Evolutionary conservation across 1,140 invertebrate genomes (phyloP).

Genomic region (Meloidogyne hapla): DNA sequence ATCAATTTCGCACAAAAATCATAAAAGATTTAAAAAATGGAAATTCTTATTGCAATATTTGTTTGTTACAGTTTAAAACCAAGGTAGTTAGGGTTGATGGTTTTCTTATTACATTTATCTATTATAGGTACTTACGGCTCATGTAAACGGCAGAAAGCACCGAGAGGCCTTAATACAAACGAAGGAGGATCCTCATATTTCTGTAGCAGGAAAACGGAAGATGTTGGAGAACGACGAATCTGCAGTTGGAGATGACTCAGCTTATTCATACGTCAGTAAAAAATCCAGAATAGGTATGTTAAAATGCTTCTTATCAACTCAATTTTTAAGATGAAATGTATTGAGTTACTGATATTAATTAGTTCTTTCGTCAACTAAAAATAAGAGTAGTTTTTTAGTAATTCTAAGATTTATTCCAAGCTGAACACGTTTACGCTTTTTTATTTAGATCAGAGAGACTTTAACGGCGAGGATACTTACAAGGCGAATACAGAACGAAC

Average conservation of each 20-base stretch:
- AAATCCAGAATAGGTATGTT: neutral
- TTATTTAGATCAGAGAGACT: slow-evolving; percentile 11
- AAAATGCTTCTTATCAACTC: neutral
- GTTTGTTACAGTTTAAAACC: slow-evolving; percentile 31
- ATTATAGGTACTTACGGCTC: slow-evolving; percentile 25
- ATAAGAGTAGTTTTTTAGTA: slow-evolving; percentile 19
- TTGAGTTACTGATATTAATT: too few relatives aligned
- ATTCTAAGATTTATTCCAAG: slow-evolving; percentile 11
- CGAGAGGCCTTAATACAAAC: slow-evolving; percentile 27
- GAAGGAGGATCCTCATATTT: slow-evolving; percentile 12
- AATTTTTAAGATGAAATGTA: too few relatives aligned
- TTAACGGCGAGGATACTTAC: neutral
- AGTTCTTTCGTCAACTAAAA: too few relatives aligned
- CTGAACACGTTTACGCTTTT: slow-evolving; percentile 19
- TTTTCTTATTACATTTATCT: neutral
- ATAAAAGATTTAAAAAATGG: slow-evolving; percentile 41
- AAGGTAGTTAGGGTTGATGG: slow-evolving; percentile 10
- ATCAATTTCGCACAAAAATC: neutral
- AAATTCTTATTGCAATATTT: slow-evolving; percentile 31
- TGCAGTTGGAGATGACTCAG: neutral
- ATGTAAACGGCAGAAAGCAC: slow-evolving; percentile 36
- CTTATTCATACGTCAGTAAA: neutral
- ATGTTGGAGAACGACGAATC: neutral
- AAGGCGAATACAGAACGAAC: neutral
- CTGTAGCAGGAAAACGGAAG: slow-evolving; percentile 16